These are phyloP conservation scores for Eptatretus burgeri DNA, from an alignment of 2,113 vertebrate genomes.

Conservation along the genomic window DNA sequence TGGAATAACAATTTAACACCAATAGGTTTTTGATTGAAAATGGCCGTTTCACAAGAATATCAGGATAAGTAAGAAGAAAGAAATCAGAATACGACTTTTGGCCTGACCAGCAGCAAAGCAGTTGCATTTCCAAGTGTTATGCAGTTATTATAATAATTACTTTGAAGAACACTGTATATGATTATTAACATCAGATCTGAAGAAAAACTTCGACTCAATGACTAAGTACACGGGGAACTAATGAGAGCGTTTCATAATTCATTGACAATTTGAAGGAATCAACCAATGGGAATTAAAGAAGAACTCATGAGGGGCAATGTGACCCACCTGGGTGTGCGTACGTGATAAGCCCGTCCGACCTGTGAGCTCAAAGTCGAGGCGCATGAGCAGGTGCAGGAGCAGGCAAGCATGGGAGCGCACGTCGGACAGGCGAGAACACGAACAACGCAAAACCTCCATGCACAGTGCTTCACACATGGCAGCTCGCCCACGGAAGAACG, in stretches of 20 bases:
- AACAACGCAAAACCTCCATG: not conserved
- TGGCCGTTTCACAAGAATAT: too few species aligned
- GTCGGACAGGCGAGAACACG: not conserved
- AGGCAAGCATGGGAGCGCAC: not conserved
- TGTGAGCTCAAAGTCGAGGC: conserved; percentile 1
- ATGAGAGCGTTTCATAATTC: not conserved
- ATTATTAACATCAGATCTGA: not conserved
- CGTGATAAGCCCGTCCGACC: not conserved
- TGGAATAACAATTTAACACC: too few species aligned
- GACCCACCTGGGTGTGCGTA: not conserved
- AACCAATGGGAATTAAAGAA: not conserved
- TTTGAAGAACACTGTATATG: not conserved
- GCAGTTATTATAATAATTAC: too few species aligned
- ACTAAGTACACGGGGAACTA: not conserved
- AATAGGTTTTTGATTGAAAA: too few species aligned
- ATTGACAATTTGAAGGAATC: not conserved
- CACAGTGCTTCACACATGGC: not conserved
- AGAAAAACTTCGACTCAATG: not conserved
- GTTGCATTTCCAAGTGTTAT: too few species aligned
- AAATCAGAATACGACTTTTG: too few species aligned
- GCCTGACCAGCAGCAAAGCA: too few species aligned
- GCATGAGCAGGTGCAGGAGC: conserved; percentile 4
- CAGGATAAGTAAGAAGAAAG: too few species aligned
- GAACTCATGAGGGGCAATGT: not conserved
- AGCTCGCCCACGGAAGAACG: not conserved